Percentiles rank a stretch among this genome's conserved stretches.
Evolutionary conservation across 2,888 invertebrate species (phyloP).

Genomic region (Punctoribates punctum): DNA sequence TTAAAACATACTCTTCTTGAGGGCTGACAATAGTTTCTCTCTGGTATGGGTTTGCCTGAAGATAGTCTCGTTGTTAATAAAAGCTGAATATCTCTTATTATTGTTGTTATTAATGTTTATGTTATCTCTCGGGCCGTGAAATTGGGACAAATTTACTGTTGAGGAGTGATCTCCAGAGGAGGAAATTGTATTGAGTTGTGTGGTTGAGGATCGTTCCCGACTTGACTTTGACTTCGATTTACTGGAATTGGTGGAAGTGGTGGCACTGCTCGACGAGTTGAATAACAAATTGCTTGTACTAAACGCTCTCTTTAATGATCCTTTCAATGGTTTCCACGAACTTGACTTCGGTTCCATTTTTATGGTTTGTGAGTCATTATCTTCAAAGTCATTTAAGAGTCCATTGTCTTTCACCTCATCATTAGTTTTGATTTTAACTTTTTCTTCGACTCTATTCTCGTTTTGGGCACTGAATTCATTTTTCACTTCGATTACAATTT

Average conservation of each 20-base stretch:
- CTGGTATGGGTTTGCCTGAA: conserved; percentile 12
- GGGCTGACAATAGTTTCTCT: neutral
- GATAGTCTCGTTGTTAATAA: neutral
- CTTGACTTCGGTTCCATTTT: neutral
- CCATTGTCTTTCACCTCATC: neutral
- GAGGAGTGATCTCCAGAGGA: neutral
- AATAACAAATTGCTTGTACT: conserved; percentile 6
- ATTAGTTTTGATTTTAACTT: neutral
- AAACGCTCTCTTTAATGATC: conserved; percentile 8
- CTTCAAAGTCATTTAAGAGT: neutral
- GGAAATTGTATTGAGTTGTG: neutral
- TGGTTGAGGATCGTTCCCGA: neutral
- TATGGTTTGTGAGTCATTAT: neutral
- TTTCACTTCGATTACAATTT: conserved; percentile 21
- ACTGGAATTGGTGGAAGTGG: neutral
- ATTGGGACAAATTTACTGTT: neutral
- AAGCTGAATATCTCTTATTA: neutral
- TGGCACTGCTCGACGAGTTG: neutral
- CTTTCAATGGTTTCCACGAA: neutral
- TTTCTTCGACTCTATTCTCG: neutral
- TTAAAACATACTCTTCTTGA: conserved; percentile 17
- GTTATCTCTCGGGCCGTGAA: neutral
- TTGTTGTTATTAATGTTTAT: neutral
- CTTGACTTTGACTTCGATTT: conserved; percentile 1
- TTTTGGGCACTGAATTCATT: neutral